These are phyloP conservation scores for Falco berigora DNA, from an alignment of 2,797 vertebrate genomes.

Conservation along the genomic window DNA sequence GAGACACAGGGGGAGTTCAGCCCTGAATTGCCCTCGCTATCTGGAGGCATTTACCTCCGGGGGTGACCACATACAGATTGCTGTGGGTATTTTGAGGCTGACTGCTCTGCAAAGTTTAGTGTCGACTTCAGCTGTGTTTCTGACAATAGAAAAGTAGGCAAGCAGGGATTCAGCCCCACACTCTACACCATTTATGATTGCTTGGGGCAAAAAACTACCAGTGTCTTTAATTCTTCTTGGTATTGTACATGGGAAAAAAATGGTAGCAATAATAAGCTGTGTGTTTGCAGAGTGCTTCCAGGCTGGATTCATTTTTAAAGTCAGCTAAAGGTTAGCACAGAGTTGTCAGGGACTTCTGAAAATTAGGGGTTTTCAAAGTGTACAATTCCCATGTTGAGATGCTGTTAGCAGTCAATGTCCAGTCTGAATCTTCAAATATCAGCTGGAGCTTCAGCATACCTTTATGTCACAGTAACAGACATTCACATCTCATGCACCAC, in stretches of 20 bases:
- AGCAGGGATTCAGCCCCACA: neutral
- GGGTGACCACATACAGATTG: neutral
- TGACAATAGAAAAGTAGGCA: neutral
- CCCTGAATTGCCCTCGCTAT: neutral
- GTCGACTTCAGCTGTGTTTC: neutral
- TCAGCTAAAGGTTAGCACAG: neutral
- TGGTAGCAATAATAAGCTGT: neutral
- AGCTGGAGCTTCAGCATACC: neutral
- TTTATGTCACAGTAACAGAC: neutral
- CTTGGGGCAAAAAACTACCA: neutral
- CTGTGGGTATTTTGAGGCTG: neutral
- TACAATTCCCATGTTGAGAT: neutral
- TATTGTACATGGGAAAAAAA: neutral
- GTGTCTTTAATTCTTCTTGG: neutral
- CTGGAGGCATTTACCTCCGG: neutral
- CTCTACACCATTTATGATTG: neutral
- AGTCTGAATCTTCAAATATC: neutral
- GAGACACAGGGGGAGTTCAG: neutral
- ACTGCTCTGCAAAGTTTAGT: neutral
- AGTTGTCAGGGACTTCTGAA: neutral
- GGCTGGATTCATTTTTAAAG: neutral
- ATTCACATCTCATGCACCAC: neutral
- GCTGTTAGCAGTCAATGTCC: neutral
- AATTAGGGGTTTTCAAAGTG: constrained; percentile 12
- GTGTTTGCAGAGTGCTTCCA: neutral